Conservation (phyloP, 2,888 invertebrate genomes). For the Chloromyia formosa region DNA sequence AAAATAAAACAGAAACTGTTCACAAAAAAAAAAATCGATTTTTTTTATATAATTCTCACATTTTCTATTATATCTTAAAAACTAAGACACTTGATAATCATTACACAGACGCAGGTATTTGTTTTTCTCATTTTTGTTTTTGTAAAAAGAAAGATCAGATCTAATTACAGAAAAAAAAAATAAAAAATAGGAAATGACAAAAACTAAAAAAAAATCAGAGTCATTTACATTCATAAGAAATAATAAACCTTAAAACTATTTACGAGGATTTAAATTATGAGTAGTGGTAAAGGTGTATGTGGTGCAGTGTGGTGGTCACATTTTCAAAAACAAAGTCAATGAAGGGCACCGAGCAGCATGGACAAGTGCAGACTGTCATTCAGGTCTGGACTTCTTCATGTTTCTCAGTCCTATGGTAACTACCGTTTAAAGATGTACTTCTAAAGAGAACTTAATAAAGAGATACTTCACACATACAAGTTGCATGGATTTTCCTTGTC, state of each 20-base stretch:
- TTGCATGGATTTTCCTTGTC: neutral
- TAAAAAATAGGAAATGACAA: conserved; percentile 25
- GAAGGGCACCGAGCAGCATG: neutral
- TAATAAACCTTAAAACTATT: conserved; percentile 34
- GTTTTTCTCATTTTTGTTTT: neutral
- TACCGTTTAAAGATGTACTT: conserved; percentile 30
- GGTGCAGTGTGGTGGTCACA: conserved; percentile 44
- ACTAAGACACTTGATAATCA: conserved; percentile 27
- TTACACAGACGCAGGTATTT: conserved; percentile 38
- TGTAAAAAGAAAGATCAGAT: conserved; percentile 17
- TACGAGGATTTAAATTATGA: conserved; percentile 43
- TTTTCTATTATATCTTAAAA: conserved; percentile 29
- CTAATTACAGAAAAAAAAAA: conserved; percentile 25
- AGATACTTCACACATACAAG: conserved; percentile 6
- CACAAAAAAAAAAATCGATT: conserved; percentile 32
- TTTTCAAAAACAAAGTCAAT: conserved; percentile 29
- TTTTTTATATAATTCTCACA: conserved; percentile 24
- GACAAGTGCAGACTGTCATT: neutral
- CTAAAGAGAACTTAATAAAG: conserved; percentile 29
- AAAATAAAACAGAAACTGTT: conserved; percentile 47
- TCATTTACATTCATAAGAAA: conserved; percentile 24
- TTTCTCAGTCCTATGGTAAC: conserved; percentile 22
- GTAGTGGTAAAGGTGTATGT: conserved; percentile 39
- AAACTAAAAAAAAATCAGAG: conserved; percentile 17
- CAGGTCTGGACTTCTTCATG: neutral